Evolutionary conservation across 2,113 vertebrate species (phyloP), one percentile per base, ranked within the genome.

Genomic region (Cinclus mexicanus): DNA sequence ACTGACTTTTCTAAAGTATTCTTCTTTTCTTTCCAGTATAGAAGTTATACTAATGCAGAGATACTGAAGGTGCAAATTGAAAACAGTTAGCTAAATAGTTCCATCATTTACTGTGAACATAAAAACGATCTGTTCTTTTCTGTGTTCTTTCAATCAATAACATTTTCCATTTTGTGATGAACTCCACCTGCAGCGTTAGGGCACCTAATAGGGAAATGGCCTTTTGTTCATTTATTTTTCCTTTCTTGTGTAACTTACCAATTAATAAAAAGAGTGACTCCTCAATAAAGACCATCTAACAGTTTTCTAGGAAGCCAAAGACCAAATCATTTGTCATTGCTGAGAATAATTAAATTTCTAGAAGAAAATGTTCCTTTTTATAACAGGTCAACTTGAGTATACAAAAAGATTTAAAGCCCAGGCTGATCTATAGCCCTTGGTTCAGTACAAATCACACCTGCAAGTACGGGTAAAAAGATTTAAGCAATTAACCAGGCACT

Each of bases 51-150:
- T 19, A 35, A 53, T 2, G 2, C 50, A 59, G 50, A 95, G 68
- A 80, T 44, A 56, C 3, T 80, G 87, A 50, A 96, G 90, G 82
- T 91, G 78, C 60, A 95, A 95, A 95, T 86, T 89, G 92, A 74
- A 94, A 89, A 69, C 84, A 86, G 87, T 79, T 89, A 84, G 65
- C 55, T 67, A 46, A 94, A 79, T 33, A 88, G 52, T 80, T 95
- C 88, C 33, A 76, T 91, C 65, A 76, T 64, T 94, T 55, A 24
- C 78, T 94, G 71, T 93, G 93, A 85, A 84, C 61, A 93, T 37
- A 74, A 94, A 94, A 94, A 89, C 0, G 1, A 87, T 80, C 59
- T 79, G 46, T 69, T 95, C 37, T 87, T 53, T 72, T 61, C 74
- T 74, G 46, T 77, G 35, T 77, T 74, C 82, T 76, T 85, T 83